Percentiles rank a stretch among this genome's conserved stretches.
Conservation (phyloP, 2,888 invertebrate species). For the Watsonalla cultraria region DNA sequence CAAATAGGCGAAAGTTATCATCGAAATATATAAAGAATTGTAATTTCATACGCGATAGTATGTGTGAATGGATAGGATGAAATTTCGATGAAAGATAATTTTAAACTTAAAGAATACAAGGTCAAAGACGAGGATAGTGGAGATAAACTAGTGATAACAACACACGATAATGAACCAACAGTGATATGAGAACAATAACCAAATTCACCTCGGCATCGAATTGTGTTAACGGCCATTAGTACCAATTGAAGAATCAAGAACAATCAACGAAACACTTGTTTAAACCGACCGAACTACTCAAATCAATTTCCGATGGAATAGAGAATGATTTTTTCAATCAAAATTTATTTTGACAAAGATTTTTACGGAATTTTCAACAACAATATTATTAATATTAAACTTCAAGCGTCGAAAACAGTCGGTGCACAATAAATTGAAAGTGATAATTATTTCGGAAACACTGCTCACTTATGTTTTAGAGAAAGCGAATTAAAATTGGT, state of each 20-base stretch:
- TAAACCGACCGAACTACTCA: constrained; percentile 12
- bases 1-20: constrained; percentile 33
- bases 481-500: constrained; percentile 17
- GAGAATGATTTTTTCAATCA: background rate
- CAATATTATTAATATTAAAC: background rate
- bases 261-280: constrained; percentile 28
- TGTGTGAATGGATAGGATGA: constrained; percentile 4
- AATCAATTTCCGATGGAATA: constrained; percentile 11
- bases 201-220: constrained; percentile 27
- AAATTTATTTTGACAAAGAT: background rate
- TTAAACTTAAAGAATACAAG: constrained; percentile 34
- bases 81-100: constrained; percentile 13
- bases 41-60: constrained; percentile 3
- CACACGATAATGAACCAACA: constrained; percentile 37
- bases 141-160: constrained; percentile 31
- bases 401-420: background rate
- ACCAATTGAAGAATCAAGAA: constrained; percentile 27
- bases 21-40: constrained; percentile 14
- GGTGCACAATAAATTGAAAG: background rate
- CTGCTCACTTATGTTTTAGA: constrained; percentile 10
- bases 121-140: constrained; percentile 39
- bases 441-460: background rate
- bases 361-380: background rate
- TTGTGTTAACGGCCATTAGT: constrained; percentile 24
- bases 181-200: constrained; percentile 29